A percentile compares a stretch with the other conserved stretches of the same genome.
Evolutionary conservation across 2,797 vertebrate genomes (phyloP).

Genomic region (Myiothlypis chrysogaster): DNA sequence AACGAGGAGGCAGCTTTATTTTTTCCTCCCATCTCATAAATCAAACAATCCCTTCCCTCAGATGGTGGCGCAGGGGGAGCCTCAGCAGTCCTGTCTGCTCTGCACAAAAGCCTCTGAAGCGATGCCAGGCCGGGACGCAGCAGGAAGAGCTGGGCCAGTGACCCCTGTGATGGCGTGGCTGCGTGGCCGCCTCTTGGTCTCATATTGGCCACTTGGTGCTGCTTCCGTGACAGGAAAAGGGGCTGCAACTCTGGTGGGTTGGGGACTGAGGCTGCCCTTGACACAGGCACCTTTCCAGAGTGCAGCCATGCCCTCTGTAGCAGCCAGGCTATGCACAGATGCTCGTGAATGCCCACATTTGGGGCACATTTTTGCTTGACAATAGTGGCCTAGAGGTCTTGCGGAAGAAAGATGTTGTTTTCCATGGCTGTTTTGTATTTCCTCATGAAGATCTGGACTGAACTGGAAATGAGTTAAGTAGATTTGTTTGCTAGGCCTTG

Average conservation of each 20-base stretch:
- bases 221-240: background rate
- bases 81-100: background rate
- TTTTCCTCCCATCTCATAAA: slow-evolving; percentile 35
- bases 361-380: background rate
- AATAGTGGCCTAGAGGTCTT: background rate
- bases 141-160: background rate
- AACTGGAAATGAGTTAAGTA: slow-evolving; percentile 24
- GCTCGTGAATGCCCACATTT: background rate
- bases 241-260: background rate
- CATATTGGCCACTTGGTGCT: accelerated
- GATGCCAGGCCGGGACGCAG: background rate
- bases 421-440: slow-evolving; percentile 34
- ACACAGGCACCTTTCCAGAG: background rate
- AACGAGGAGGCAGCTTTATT: slow-evolving; percentile 22
- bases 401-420: background rate
- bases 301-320: background rate
- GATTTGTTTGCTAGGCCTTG: background rate
- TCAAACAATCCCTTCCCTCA: slow-evolving; percentile 46
- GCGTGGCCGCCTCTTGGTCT: background rate
- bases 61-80: background rate
- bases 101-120: slow-evolving; percentile 37
- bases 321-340: background rate
- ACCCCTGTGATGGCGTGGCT: accelerated
- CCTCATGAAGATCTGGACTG: background rate
- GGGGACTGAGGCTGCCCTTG: background rate